Evolutionary conservation across 2,888 invertebrate species (phyloP), one percentile per base, ranked within the genome.

Genomic region (Agonum fuliginosum): DNA sequence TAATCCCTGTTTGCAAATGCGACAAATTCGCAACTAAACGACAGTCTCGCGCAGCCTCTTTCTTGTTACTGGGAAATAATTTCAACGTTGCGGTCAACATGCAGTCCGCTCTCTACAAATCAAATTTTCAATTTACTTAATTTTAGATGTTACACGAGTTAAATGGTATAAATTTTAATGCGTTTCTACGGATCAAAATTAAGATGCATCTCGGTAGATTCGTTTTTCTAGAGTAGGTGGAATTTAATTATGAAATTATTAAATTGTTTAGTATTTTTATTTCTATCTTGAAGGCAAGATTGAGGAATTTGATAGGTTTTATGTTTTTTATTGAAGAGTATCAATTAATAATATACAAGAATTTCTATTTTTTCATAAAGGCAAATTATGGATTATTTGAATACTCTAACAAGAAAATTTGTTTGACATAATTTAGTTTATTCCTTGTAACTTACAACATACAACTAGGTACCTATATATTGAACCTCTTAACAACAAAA

Each of bases 111-210:
- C 37, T 12, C n/a, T 37, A 37, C 37, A 37, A 37, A 37, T 37
- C 37, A 37, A n/a, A 48, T 48, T 48, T 48, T 3, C 48, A 48
- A 48, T 48, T 48, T 48, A 48, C 48, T 48, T 48, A 48, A 48
- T 48, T 48, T 48, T 48, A 48, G n/a, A 48, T 48, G 19, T 37
- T n/a, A 10, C n/a, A 10, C 12, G 10, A 37, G 37, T 37, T 37
- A 37, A 12, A 37, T 37, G 37, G 12, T 37, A 37, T 37, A 37
- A 37, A 37, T 37, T 37, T 37, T 37, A 37, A 37, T 37, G 37
- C 37, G 37, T 37, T 37, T 37, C 37, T 37, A 37, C n/a, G 12
- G 12, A 37, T 37, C 10, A 37, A 37, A 37, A 37, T 37, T 37
- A 37, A 27, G 37, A 37, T 37, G 37, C 37, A 37, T 37, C 37